Evolutionary conservation across 2,888 invertebrate genomes (phyloP), one percentile per base, ranked within the genome.

Genomic region (Stenodera caucasica): DNA sequence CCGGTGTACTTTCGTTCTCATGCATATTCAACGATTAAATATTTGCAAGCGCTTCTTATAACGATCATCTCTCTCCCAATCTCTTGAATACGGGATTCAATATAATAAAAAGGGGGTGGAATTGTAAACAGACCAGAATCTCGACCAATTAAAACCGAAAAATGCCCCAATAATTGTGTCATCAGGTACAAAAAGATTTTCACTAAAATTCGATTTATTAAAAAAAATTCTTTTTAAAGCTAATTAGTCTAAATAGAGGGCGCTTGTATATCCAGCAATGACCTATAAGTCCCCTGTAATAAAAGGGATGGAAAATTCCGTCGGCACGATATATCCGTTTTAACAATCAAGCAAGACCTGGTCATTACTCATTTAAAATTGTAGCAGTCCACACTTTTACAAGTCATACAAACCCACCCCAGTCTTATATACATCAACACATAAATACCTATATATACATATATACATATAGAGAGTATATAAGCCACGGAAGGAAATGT

Each of bases 11-110:
- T 75, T 69, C 66, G 68, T 67, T 67, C 55, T 78, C 79, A 79
- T 79, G 77, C 78, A 79, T 79, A 79, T 79, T 79, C 79, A 79
- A 69, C 78, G 69, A 71, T 75, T 75, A 78, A 79, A 79, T 78
- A 79, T 79, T 79, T 79, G 78, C 78, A 72, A 70, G 74, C 76
- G 76, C 77, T 78, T 78, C 78, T 78, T 78, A 78, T 78, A 77
- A 77, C 75, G 77, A 78, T 77, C 75, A 76, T 75, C 75, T 74
- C 68, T 70, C 66, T 70, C 68, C 23, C 69, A 66, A 70, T 70
- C 71, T 45, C 21, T 45, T 64, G 67, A 63, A 63, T 65, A 61
- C 2, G 2, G 5, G 71, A 73, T 73, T 69, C 72, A 71, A 70
- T 72, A 73, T 71, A 72, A 69, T 21, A 21, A 7, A 15, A 6